Conservation (phyloP, 2,113 vertebrate genomes). For the Labeo rohita region DNA sequence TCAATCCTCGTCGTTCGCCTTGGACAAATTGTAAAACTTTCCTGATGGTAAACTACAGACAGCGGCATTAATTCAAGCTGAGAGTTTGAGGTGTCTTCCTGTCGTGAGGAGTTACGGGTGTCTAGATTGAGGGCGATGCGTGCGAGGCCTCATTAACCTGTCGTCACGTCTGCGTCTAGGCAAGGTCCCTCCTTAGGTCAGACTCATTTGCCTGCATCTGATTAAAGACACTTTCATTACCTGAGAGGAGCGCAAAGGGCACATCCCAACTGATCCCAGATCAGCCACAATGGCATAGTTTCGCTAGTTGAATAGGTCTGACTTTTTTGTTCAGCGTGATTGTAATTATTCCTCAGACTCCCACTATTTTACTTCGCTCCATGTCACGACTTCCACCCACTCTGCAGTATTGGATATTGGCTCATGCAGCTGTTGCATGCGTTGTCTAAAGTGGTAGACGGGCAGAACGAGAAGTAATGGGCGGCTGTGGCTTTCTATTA, state of each 20-base stretch:
- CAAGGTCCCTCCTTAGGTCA: constrained; percentile 42
- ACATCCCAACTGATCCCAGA: constrained; percentile 18
- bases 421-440: constrained; percentile 43
- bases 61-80: background rate
- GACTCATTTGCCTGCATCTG: constrained; percentile 57
- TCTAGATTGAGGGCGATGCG: constrained; percentile 23
- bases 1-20: background rate
- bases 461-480: constrained; percentile 28
- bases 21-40: background rate
- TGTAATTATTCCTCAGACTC: constrained; percentile 49
- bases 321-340: constrained; percentile 25
- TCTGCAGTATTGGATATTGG: constrained; percentile 34
- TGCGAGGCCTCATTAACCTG: constrained; percentile 45
- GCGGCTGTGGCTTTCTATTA: constrained; percentile 32
- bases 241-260: constrained; percentile 24
- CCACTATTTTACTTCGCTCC: constrained; percentile 29
- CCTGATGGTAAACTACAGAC: constrained; percentile 16
- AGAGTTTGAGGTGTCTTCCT: constrained; percentile 4
- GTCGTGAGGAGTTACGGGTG: constrained; percentile 8
- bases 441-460: constrained; percentile 20
- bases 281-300: background rate
- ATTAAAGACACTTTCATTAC: constrained; percentile 58
- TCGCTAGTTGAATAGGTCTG: constrained; percentile 3
- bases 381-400: constrained; percentile 33
- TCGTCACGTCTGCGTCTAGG: background rate